Base-by-base conservation (phyloP, 2,888 invertebrate species). In the Hydrotaea cyrtoneurina region DNA sequence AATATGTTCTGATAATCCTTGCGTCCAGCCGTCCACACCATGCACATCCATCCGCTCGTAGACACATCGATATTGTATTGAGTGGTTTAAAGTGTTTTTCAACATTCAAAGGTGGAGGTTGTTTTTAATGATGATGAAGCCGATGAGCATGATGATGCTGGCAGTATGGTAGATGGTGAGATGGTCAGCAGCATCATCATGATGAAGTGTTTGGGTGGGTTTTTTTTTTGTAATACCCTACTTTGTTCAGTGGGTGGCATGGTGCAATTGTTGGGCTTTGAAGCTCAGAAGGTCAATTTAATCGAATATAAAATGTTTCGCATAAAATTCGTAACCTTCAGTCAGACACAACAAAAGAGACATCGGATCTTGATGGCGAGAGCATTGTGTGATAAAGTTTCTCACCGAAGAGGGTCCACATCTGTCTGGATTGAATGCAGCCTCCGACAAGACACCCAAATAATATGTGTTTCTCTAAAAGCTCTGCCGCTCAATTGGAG, bases 111-210 rank as follows among this genome's bases (percentile, higher is more conserved):
- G 84, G 78, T 81, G 84, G 84, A 84, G 84, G 84, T 84, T 84
- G 84, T 73, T 78, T 84, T 84, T 81, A 84, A 84, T 81, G 84
- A 84, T 81, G 84, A 84, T 84, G 81, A 81, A 76, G 72, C 43
- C 59, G 76, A 55, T 76, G 78, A 77, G 31, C 2, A 31, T 77
- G 78, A 84, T 76, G 74, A 31, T 31, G 81, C 78, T 81, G 84
- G 75, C 64, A 53, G 72, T 78, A 71, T 79, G 57, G 36, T 50
- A n/a, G 71, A 78, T 78, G 76, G 53, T 83, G n/a, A n/a, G 64
- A 64, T 66, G 66, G 43, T 21, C 66, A 43, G 43, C 66, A 43
- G 43, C 39, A 66, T 43, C 36, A 43, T 66, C 13, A 66, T 43
- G 66, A 66, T 43, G 43, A 43, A 66, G 43, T 66, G 66, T 39